phyloP scores from a whole-genome alignment of 2,797 vertebrate species.

The Tauraco hartlaubi region DNA sequence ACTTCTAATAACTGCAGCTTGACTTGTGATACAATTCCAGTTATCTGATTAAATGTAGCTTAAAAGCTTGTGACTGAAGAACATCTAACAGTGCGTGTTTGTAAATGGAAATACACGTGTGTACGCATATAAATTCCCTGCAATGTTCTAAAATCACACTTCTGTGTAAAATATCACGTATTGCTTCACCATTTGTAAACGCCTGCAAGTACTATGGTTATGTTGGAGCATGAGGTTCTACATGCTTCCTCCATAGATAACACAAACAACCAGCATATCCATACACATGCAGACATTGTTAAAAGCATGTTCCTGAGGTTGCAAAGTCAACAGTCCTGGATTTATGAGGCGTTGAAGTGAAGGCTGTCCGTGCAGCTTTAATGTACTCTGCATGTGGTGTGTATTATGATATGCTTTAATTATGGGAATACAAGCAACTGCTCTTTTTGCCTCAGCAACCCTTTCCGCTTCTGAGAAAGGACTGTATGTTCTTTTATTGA shows the following conservation, averaged over 20 bases:
- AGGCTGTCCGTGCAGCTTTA: neutral
- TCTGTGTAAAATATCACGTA: neutral
- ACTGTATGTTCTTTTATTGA: neutral
- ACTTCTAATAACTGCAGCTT: neutral
- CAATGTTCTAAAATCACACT: neutral
- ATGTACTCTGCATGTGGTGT: neutral
- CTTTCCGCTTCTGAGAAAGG: neutral
- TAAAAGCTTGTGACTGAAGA: neutral
- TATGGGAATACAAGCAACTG: neutral
- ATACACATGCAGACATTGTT: fast-evolving
- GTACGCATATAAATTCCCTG: neutral
- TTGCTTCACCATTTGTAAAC: neutral
- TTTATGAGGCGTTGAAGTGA: neutral
- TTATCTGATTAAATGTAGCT: neutral
- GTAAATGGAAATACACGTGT: neutral
- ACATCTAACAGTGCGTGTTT: neutral
- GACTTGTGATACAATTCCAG: neutral
- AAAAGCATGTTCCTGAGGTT: neutral
- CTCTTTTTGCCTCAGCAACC: neutral
- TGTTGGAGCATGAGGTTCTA: neutral
- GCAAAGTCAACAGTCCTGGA: neutral
- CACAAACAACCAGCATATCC: neutral
- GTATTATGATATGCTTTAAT: neutral
- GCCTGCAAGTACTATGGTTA: fast-evolving
- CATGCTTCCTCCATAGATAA: fast-evolving